Conservation (phyloP, 2,113 vertebrate species). For the Nesogale talazaci region DNA sequence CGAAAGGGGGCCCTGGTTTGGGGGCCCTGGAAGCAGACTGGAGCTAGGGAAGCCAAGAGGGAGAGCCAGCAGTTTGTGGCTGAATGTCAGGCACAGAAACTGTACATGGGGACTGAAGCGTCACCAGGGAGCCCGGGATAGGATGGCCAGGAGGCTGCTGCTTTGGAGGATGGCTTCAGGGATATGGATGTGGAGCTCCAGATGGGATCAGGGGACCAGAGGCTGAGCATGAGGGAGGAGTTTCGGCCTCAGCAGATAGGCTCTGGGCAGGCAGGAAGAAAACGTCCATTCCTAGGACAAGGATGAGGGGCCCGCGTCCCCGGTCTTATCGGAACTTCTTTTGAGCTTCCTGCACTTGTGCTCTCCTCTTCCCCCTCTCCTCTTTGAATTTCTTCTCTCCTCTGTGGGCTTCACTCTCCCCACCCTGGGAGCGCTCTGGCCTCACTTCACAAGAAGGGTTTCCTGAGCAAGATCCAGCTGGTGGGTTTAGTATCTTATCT, state of each 20-base stretch:
- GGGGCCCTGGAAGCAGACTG: not conserved
- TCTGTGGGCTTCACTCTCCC: not conserved
- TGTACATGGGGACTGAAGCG: not conserved
- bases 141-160: not conserved
- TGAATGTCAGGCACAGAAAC: conserved; percentile 23
- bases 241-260: not conserved
- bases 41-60: not conserved
- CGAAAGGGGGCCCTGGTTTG: not conserved
- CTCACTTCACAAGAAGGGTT: not conserved
- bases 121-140: not conserved
- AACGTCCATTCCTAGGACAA: not conserved
- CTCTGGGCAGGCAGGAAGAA: conserved; percentile 15
- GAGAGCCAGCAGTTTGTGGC: not conserved
- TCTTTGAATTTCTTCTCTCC: not conserved
- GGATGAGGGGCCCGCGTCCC: not conserved
- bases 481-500: not conserved
- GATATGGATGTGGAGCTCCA: not conserved
- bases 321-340: no score
- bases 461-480: conserved; percentile 12
- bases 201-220: not conserved
- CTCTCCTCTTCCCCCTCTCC: no score
- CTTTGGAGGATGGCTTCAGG: conserved; percentile 40
- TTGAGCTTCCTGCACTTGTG: no score
- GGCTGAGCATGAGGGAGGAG: not conserved
- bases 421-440: not conserved